Percentiles rank a stretch among this genome's conserved stretches.
Evolutionary conservation across 1,140 invertebrate genomes (phyloP).

Genomic region (Himalopsyche phryganea): DNA sequence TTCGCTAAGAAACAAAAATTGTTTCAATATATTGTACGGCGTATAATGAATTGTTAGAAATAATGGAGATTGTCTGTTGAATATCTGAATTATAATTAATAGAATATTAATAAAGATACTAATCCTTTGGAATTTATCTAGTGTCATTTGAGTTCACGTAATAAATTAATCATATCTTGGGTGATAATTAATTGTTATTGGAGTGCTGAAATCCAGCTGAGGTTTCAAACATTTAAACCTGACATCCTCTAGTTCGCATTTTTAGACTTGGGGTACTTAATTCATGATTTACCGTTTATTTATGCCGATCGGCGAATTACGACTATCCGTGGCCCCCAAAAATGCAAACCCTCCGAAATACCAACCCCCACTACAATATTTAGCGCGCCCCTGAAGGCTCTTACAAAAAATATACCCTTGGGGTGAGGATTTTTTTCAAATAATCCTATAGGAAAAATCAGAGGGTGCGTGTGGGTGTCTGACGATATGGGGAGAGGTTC

Average conservation of each 20-base stretch:
- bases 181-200: too few species aligned
- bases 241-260: background rate
- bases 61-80: too few species aligned
- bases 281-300: constrained; percentile 32
- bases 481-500: constrained; percentile 6
- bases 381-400: constrained; percentile 19
- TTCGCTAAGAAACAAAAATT: too few species aligned
- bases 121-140: too few species aligned
- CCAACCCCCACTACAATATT: constrained; percentile 23
- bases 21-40: too few species aligned
- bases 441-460: constrained; percentile 24
- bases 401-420: constrained; percentile 10
- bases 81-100: too few species aligned
- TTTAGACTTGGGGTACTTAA: constrained; percentile 27
- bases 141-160: too few species aligned
- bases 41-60: too few species aligned
- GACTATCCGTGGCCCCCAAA: background rate
- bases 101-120: too few species aligned
- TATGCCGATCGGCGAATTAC: constrained; percentile 34
- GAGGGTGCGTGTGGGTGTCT: constrained; percentile 16
- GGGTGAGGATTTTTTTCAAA: constrained; percentile 26
- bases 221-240: background rate
- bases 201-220: too few species aligned
- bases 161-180: too few species aligned
- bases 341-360: background rate